Evolutionary conservation across 1,140 invertebrate genomes (phyloP).

Genomic region (Caenorhabditis latens): DNA sequence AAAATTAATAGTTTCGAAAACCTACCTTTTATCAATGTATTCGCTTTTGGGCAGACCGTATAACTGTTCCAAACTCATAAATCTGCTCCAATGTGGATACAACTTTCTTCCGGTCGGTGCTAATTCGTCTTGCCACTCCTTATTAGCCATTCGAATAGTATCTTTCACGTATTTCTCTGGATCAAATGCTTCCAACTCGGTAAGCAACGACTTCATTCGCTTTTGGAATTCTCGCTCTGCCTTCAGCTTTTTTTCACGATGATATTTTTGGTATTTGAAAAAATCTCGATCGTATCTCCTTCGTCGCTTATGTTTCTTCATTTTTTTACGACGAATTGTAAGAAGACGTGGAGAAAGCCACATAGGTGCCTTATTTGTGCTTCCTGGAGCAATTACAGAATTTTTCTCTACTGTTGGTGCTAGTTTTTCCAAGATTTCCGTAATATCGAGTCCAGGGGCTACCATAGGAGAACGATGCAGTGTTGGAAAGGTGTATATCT

Average conservation of each 20-base stretch:
- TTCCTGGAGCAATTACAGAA: slow-evolving; percentile 53
- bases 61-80: slow-evolving; percentile 75
- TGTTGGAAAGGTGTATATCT: slow-evolving; percentile 65
- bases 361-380: slow-evolving; percentile 41
- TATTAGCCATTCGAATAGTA: slow-evolving; percentile 72
- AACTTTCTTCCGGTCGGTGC: slow-evolving; percentile 71
- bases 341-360: slow-evolving; percentile 67
- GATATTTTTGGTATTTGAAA: slow-evolving; percentile 74
- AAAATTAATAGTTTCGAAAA: neutral
- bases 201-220: slow-evolving; percentile 71
- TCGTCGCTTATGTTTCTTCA: slow-evolving; percentile 76
- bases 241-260: slow-evolving; percentile 72
- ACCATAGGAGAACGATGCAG: slow-evolving; percentile 54
- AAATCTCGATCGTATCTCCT: slow-evolving; percentile 74
- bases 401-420: slow-evolving; percentile 54
- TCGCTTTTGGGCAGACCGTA: slow-evolving; percentile 70
- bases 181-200: slow-evolving; percentile 71
- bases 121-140: slow-evolving; percentile 71
- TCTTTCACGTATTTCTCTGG: slow-evolving; percentile 73
- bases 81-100: slow-evolving; percentile 75
- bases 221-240: slow-evolving; percentile 72
- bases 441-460: slow-evolving; percentile 28
- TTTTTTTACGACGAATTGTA: slow-evolving; percentile 74
- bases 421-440: slow-evolving; percentile 61
- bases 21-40: slow-evolving; percentile 72